These are phyloP conservation scores for Nezara viridula DNA, from an alignment of 2,888 invertebrate species.

Conservation along the genomic window DNA sequence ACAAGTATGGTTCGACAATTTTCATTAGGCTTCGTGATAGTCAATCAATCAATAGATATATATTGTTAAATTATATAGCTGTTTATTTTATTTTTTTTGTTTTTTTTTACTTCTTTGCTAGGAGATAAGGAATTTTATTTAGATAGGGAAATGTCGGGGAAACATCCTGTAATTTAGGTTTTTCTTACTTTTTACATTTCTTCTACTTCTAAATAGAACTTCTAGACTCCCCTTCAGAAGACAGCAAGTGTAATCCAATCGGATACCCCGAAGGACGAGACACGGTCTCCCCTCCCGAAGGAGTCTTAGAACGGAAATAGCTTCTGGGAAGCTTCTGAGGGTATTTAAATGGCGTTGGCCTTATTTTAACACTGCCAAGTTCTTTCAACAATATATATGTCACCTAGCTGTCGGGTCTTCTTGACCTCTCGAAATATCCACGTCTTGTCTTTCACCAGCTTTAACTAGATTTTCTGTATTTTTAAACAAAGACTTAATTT, in stretches of 20 bases:
- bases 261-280: background rate
- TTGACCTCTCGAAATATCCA: background rate
- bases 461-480: background rate
- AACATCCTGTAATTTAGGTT: too few species aligned
- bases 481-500: background rate
- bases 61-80: too few species aligned
- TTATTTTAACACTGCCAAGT: constrained; percentile 61
- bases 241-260: constrained; percentile 13
- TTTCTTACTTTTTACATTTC: background rate
- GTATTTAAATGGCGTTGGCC: constrained; percentile 64
- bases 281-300: constrained; percentile 24
- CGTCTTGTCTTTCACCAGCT: background rate
- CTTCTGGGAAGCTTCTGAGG: constrained; percentile 55
- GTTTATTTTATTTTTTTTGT: too few species aligned
- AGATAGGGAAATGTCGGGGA: too few species aligned
- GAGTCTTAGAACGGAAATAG: constrained; percentile 11
- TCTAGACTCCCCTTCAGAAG: background rate
- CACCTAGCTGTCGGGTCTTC: background rate
- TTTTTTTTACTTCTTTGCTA: too few species aligned
- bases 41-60: too few species aligned
- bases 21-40: too few species aligned
- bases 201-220: background rate
- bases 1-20: too few species aligned
- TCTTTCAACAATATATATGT: constrained; percentile 58
- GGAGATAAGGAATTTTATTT: too few species aligned